phyloP scores from a whole-genome alignment of 2,113 vertebrate species.

The Pyrgilauda ruficollis region DNA sequence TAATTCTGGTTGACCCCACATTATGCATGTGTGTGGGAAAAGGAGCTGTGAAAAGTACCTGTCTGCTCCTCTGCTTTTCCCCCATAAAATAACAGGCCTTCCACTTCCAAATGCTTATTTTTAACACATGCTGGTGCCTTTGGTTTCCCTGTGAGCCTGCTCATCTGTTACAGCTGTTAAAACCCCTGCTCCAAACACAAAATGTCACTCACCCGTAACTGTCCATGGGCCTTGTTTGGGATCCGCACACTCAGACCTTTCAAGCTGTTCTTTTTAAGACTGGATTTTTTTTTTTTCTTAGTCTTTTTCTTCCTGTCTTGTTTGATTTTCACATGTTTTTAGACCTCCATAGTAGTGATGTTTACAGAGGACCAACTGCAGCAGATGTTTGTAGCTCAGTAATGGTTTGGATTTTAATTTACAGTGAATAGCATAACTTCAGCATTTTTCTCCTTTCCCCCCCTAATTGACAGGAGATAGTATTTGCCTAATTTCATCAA shows the following conservation, averaged over 20 bases:
- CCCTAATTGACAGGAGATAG: background rate
- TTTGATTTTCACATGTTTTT: conserved; percentile 22
- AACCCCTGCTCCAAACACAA: background rate
- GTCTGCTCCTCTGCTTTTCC: background rate
- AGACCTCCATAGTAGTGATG: background rate
- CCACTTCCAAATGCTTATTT: background rate
- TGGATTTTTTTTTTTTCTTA: background rate
- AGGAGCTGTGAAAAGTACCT: background rate
- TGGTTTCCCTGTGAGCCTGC: background rate
- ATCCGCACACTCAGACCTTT: background rate
- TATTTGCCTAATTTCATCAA: background rate
- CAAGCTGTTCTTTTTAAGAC: background rate
- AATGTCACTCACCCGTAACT: background rate
- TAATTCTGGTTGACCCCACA: background rate
- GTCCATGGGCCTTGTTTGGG: background rate
- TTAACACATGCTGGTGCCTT: background rate
- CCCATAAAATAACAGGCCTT: background rate
- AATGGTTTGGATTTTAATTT: background rate
- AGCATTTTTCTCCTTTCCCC: background rate
- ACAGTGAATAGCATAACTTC: background rate
- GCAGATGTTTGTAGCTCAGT: conserved; percentile 7
- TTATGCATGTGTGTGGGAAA: background rate
- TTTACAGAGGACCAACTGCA: conserved; percentile 14
- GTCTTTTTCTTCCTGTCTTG: background rate
- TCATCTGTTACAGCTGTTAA: conserved; percentile 19